Evolutionary conservation across 2,888 invertebrate species (phyloP), one percentile per base, ranked within the genome.

Genomic region (Drosophila prolongata): DNA sequence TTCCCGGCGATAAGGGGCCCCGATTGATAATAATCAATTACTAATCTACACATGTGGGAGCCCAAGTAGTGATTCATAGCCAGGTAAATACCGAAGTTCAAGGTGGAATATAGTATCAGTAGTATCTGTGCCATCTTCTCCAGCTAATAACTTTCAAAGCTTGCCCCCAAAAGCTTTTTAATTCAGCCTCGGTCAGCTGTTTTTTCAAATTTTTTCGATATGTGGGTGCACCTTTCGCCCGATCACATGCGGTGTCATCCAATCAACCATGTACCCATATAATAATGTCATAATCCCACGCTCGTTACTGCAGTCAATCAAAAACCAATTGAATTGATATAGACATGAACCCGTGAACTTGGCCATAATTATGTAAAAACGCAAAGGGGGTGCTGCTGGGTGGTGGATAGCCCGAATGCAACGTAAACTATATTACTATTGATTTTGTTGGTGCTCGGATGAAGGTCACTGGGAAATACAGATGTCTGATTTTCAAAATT

Each of bases 361-460:
- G 65, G 9, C 54, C 38, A 59, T 54, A 67, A 54, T 47, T 65
- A 66, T 58, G 65, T 74, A 53, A 66, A 66, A 67, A 38, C 43
- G 35, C 27, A 40, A 44, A 38, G 27, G 11, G 27, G 37, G 46
- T 30, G 46, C 27, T 16, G 52, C 24, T n/a, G 42, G 59, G 37
- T 11, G 44, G 49, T 10, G 6, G 30, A 6, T 35, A 35, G 11
- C 35, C 30, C 38, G 52, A 69, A 73, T 77, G 65, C 59, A 65
- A 66, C 46, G 56, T 76, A 75, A 82, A 79, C 77, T 77, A 75
- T 76, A 80, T 79, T 85, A 73, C 76, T 90, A 89, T 90, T 90
- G 90, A 90, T 89, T 89, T 89, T 89, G 89, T 82, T 86, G 83
- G 80, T 84, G 46, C 47, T 40, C 43, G 68, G 86, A 81, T 85